phyloP scores from a whole-genome alignment of 1,140 invertebrate genomes.

The Drosophila erecta region DNA sequence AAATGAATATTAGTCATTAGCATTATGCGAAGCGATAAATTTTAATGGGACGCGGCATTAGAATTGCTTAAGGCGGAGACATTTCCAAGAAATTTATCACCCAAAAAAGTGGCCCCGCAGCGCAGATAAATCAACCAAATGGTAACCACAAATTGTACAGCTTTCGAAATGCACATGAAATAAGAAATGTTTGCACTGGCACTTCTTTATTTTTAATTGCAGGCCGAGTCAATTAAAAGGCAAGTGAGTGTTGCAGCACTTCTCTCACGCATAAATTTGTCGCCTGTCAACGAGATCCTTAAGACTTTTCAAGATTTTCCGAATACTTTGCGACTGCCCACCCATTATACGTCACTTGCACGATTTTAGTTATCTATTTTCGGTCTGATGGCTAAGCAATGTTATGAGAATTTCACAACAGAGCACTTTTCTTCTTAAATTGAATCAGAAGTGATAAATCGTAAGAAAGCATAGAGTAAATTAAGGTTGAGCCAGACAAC shows the following conservation, averaged over 20 bases:
- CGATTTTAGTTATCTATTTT: constrained; percentile 20
- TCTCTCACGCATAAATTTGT: constrained; percentile 67
- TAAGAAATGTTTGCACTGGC: constrained; percentile 10
- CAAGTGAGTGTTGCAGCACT: constrained; percentile 30
- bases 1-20: constrained; percentile 63
- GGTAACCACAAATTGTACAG: constrained; percentile 23
- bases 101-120: constrained; percentile 34
- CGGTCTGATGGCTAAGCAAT: constrained; percentile 1
- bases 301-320: constrained; percentile 2
- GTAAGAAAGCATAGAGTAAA: background rate
- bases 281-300: constrained; percentile 58
- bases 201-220: constrained; percentile 32
- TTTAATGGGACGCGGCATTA: constrained; percentile 42
- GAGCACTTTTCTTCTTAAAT: background rate
- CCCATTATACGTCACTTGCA: constrained; percentile 24
- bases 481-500: background rate
- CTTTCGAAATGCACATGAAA: constrained; percentile 34
- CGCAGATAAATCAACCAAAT: constrained; percentile 53
- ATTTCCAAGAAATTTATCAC: constrained; percentile 42
- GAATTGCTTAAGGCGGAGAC: constrained; percentile 48
- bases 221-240: constrained; percentile 55
- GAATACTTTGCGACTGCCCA: constrained; percentile 17
- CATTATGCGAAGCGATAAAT: constrained; percentile 46
- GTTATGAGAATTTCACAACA: background rate
- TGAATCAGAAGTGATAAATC: background rate